Conservation (phyloP, 2,888 invertebrate genomes). For the Leptogaster cylindrica region DNA sequence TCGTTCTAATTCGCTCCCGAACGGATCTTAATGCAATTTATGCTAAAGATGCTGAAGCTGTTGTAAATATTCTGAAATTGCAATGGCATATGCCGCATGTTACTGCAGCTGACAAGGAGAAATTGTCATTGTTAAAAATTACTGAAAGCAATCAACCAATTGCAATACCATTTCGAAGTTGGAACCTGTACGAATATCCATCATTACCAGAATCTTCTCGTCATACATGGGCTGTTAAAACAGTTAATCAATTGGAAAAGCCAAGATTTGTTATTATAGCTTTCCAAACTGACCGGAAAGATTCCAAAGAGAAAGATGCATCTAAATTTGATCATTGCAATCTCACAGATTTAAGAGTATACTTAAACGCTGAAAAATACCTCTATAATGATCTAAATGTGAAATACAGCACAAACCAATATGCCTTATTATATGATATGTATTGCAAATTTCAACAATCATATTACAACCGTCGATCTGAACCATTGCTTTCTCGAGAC, state of each 20-base stretch:
- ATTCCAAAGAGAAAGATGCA: too few species aligned
- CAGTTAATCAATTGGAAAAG: conserved; percentile 48
- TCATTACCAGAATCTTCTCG: conserved; percentile 51
- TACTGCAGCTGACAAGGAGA: conserved; percentile 50
- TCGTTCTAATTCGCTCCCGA: conserved; percentile 54
- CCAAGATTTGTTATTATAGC: not conserved
- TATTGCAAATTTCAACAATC: too few species aligned
- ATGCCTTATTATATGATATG: too few species aligned
- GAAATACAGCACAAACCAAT: too few species aligned
- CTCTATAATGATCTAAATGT: too few species aligned
- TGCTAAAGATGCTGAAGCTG: conserved; percentile 37
- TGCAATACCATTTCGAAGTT: conserved; percentile 40
- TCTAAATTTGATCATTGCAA: too few species aligned
- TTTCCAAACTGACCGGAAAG: too few species aligned
- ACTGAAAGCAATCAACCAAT: conserved; percentile 38
- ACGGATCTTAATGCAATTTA: conserved; percentile 52
- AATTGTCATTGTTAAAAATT: conserved; percentile 49
- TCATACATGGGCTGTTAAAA: conserved; percentile 55
- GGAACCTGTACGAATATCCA: conserved; percentile 46
- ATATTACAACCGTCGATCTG: too few species aligned
- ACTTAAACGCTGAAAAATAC: too few species aligned
- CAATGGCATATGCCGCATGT: conserved; percentile 49
- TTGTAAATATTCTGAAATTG: conserved; percentile 48
- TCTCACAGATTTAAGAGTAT: too few species aligned
- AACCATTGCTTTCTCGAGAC: too few species aligned